Percentiles rank a stretch among this genome's conserved stretches.
These are phyloP conservation scores for Anoplopoma fimbria DNA, from an alignment of 2,113 vertebrate species.

Conservation along the genomic window DNA sequence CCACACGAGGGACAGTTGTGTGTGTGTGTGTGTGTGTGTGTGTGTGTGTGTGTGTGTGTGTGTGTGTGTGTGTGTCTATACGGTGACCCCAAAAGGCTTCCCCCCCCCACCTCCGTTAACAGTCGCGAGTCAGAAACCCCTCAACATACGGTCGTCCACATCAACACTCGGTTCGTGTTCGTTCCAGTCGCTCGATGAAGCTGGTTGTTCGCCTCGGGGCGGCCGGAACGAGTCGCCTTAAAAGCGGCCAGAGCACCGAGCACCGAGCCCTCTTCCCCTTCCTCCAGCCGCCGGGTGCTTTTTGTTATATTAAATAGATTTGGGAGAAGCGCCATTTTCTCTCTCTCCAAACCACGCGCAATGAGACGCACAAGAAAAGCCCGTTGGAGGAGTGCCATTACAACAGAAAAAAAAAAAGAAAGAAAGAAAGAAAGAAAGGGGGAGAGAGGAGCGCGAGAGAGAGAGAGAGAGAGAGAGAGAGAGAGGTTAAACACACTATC, in stretches of 20 bases:
- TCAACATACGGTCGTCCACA: neutral
- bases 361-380: conserved; percentile 79
- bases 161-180: neutral
- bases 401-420: neutral
- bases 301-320: conserved; percentile 85
- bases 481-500: conserved; percentile 56
- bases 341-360: conserved; percentile 81
- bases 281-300: conserved; percentile 56
- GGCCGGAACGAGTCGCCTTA: conserved; percentile 31
- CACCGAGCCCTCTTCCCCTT: conserved; percentile 48
- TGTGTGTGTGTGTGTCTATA: neutral
- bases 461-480: conserved; percentile 13
- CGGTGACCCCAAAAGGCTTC: conserved; percentile 43
- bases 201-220: conserved; percentile 8
- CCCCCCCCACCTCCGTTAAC: conserved; percentile 38
- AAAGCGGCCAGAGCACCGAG: conserved; percentile 30
- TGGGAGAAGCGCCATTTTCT: conserved; percentile 88
- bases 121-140: conserved; percentile 21
- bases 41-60: too few species aligned
- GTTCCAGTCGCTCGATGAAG: neutral
- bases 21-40: too few species aligned
- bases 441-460: conserved; percentile 5
- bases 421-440: conserved; percentile 35
- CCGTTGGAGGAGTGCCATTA: conserved; percentile 73
- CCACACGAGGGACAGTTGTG: neutral